Conservation (phyloP, 1,140 invertebrate species). For the Trichonephila inaurata region DNA sequence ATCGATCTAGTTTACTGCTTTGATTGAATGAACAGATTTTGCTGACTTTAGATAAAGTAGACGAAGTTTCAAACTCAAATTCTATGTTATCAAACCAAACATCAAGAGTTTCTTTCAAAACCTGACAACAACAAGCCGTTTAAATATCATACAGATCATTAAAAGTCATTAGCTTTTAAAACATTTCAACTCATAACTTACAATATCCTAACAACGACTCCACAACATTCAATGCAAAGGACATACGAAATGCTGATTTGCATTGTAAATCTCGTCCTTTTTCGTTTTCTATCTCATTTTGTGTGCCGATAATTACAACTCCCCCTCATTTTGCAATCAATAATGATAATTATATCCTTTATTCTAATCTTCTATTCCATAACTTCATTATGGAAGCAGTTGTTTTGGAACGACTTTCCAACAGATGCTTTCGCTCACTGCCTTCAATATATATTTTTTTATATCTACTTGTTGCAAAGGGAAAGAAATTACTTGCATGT, state of each 20-base stretch:
- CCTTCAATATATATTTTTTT: background rate
- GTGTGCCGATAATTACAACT: background rate
- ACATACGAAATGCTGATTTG: background rate
- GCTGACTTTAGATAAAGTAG: no score
- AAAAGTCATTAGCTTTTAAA: conserved; percentile 45
- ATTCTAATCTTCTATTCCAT: conserved; percentile 13
- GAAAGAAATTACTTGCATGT: background rate
- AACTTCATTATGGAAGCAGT: conserved; percentile 50
- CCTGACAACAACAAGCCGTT: background rate
- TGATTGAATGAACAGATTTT: no score
- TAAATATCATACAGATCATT: background rate
- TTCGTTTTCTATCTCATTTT: background rate
- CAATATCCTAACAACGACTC: background rate
- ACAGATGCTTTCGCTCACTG: background rate
- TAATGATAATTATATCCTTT: conserved; percentile 51
- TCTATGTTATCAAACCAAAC: no score
- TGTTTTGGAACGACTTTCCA: background rate
- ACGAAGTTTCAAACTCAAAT: no score
- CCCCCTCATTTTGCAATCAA: background rate
- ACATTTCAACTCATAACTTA: background rate
- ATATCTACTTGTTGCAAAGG: background rate
- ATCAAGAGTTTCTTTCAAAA: background rate
- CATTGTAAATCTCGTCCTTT: background rate
- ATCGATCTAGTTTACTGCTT: no score
- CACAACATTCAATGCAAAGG: background rate